Percentiles rank a stretch among this genome's conserved stretches.
Evolutionary conservation across 1,140 invertebrate genomes (phyloP).

Genomic region (Conopomorpha cramerella): DNA sequence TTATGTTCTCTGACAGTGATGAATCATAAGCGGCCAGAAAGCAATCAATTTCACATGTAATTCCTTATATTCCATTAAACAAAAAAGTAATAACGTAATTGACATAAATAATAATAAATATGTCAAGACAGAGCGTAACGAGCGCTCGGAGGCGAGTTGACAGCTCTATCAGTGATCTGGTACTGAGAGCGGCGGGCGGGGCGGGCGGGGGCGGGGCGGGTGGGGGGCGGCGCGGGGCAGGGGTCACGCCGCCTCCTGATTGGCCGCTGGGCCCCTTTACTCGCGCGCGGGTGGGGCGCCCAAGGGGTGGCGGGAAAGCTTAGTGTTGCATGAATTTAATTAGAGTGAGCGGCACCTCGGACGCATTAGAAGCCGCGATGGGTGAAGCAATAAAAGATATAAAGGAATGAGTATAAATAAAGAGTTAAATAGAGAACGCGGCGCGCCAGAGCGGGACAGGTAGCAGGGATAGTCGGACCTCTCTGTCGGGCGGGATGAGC

Average conservation of each 20-base stretch:
- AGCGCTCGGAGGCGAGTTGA: constrained; percentile 44
- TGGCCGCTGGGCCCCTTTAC: constrained; percentile 11
- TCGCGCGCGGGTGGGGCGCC: constrained; percentile 19
- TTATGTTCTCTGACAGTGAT: constrained; percentile 52
- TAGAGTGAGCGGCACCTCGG: constrained; percentile 54
- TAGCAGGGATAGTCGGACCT: constrained; percentile 10
- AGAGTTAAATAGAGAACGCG: constrained; percentile 55
- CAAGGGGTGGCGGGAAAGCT: constrained; percentile 34
- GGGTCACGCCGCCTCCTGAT: constrained; percentile 14
- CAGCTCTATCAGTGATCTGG: constrained; percentile 51
- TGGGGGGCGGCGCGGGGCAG: too few species aligned
- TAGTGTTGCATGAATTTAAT: constrained; percentile 61
- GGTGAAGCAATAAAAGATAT: constrained; percentile 61
- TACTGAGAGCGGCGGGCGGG: constrained; percentile 25
- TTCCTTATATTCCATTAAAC: constrained; percentile 57
- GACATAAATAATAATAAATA: constrained; percentile 62
- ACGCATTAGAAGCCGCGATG: constrained; percentile 58
- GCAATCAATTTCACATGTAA: constrained; percentile 54
- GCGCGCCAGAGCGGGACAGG: constrained; percentile 19
- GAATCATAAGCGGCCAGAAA: constrained; percentile 52
- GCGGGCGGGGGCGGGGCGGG: too few species aligned
- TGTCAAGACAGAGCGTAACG: constrained; percentile 53
- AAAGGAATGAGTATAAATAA: constrained; percentile 62
- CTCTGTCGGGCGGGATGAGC: constrained; percentile 21
- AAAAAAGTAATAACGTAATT: constrained; percentile 59